Evolutionary conservation across 2,888 invertebrate species (phyloP).

Genomic region (Conops quadrifasciatus): DNA sequence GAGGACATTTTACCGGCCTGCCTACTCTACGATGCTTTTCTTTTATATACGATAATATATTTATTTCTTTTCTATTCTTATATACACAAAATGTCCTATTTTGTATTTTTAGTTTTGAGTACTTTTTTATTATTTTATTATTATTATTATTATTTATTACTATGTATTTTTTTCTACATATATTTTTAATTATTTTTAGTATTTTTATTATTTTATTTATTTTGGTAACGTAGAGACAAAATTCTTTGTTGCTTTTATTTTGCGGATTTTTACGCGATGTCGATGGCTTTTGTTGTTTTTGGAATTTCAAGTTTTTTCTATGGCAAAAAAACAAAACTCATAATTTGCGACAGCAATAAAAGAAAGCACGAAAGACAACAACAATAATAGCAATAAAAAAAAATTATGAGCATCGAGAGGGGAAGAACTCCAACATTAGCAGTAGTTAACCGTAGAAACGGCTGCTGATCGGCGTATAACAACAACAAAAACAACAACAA

Average conservation of each 20-base stretch:
- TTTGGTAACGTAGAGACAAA: conserved; percentile 23
- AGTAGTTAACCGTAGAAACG: conserved; percentile 16
- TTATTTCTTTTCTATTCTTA: neutral
- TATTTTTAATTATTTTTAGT: conserved; percentile 17
- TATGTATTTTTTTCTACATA: conserved; percentile 15
- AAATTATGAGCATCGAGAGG: conserved; percentile 26
- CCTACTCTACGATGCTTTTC: neutral
- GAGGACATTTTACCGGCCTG: conserved; percentile 40
- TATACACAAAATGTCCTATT: neutral
- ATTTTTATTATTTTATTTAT: conserved; percentile 24
- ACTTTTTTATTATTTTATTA: neutral
- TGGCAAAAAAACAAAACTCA: neutral
- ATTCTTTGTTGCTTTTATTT: conserved; percentile 27
- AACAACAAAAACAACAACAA: conserved; percentile 6
- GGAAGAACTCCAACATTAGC: conserved; percentile 25
- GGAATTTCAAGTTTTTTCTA: conserved; percentile 6
- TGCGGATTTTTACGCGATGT: neutral
- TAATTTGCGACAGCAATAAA: conserved; percentile 22
- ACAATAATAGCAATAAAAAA: conserved; percentile 18
- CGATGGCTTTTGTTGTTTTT: neutral
- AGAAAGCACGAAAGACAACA: conserved; percentile 22
- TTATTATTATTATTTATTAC: no score
- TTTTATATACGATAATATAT: neutral
- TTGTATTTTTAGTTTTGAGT: neutral
- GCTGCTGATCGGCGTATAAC: conserved; percentile 5